Evolutionary conservation across 1,140 invertebrate genomes (phyloP).

Genomic region (Mesaphorura yosii): DNA sequence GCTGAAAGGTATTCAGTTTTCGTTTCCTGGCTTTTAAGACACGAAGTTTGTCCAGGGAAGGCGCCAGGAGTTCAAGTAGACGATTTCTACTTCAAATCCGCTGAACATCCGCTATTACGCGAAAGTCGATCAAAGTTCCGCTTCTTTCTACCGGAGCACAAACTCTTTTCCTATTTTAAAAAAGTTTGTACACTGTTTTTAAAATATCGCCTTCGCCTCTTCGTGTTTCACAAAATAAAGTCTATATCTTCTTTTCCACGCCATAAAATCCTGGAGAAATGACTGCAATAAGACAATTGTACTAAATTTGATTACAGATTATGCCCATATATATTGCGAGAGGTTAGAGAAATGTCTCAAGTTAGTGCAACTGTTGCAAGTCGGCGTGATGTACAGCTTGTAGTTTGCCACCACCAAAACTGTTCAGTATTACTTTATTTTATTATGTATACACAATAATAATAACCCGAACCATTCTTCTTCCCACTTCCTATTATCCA

Average conservation of each 20-base stretch:
- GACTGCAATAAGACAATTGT: slow-evolving; percentile 34
- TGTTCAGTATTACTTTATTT: slow-evolving; percentile 6
- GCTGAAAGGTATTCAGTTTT: slow-evolving; percentile 1
- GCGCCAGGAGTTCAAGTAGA: neutral
- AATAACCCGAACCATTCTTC: neutral
- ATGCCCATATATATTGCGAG: slow-evolving; percentile 34
- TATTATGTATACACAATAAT: slow-evolving; percentile 3
- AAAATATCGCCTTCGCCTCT: slow-evolving; percentile 32
- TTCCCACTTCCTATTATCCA: slow-evolving; percentile 5
- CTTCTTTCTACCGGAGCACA: neutral
- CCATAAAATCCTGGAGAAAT: slow-evolving; percentile 34
- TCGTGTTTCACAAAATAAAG: slow-evolving; percentile 35
- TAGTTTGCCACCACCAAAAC: slow-evolving; percentile 16
- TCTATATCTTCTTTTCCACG: slow-evolving; percentile 36
- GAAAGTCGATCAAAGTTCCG: slow-evolving; percentile 33
- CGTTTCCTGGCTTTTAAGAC: neutral
- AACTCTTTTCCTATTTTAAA: neutral
- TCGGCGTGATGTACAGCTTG: slow-evolving; percentile 22
- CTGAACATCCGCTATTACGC: slow-evolving; percentile 32
- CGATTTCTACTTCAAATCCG: slow-evolving; percentile 25
- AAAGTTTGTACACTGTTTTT: slow-evolving; percentile 33
- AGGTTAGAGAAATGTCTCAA: slow-evolving; percentile 28
- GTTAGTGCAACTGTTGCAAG: slow-evolving; percentile 33
- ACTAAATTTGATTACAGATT: slow-evolving; percentile 37
- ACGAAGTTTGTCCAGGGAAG: neutral